Conservation (phyloP, 2,113 vertebrate species). For the Meleagris gallopavo region DNA sequence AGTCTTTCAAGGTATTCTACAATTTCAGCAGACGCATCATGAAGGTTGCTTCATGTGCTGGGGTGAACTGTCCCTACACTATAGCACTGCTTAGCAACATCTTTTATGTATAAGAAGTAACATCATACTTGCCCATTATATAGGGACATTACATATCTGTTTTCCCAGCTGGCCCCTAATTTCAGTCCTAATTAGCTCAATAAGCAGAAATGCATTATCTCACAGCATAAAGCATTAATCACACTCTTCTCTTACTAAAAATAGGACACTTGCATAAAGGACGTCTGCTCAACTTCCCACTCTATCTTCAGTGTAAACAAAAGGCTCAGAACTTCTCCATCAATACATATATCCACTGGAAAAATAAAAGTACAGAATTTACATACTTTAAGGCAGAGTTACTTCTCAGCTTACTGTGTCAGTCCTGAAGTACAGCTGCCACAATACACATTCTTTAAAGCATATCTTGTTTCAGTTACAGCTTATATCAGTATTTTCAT, state of each 20-base stretch:
- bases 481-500: neutral
- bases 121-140: neutral
- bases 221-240: conserved; percentile 34
- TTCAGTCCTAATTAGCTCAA: conserved; percentile 41
- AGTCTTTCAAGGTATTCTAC: neutral
- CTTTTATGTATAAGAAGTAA: neutral
- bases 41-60: neutral
- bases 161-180: conserved; percentile 7
- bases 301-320: conserved; percentile 7
- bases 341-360: neutral
- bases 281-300: neutral
- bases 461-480: neutral
- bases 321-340: conserved; percentile 6
- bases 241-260: conserved; percentile 36
- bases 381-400: neutral
- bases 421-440: neutral
- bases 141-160: neutral
- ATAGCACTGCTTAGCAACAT: neutral
- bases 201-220: conserved; percentile 4
- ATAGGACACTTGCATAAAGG: neutral
- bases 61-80: neutral
- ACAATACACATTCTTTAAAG: neutral
- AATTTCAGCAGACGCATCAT: neutral
- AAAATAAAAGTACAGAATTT: neutral
- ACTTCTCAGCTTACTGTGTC: neutral